Evolutionary conservation across 2,797 vertebrate species (phyloP).

Genomic region (Steatocranus sp.): DNA sequence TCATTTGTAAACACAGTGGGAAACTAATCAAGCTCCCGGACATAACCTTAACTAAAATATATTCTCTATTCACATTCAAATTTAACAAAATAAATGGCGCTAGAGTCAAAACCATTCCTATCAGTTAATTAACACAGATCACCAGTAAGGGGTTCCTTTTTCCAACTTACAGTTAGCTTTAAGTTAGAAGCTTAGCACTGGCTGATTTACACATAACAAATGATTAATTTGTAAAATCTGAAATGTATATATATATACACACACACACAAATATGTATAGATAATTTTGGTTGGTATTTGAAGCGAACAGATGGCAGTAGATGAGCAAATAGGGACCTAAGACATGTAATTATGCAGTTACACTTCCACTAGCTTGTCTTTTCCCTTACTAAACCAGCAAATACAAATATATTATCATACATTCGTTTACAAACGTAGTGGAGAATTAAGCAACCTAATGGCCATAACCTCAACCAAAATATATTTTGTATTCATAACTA

Average conservation of each 20-base stretch:
- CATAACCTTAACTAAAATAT: not conserved
- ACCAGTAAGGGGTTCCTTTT: not conserved
- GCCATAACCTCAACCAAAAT: not conserved
- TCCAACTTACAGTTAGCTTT: not conserved
- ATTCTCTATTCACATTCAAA: not conserved
- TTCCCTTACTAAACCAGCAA: not conserved
- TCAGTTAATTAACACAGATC: not conserved
- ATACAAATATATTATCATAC: not conserved
- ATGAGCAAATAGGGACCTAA: not conserved
- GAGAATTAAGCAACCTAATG: not conserved
- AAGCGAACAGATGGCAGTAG: not conserved
- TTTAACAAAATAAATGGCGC: not conserved
- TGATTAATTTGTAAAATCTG: not conserved
- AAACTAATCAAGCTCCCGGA: not conserved
- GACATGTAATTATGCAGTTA: not conserved
- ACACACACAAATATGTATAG: not conserved
- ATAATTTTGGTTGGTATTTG: not conserved
- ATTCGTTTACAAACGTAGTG: not conserved
- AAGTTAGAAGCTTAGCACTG: not conserved
- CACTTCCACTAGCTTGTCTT: not conserved
- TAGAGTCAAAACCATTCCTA: not conserved
- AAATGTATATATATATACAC: rapidly evolving
- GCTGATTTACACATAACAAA: not conserved
- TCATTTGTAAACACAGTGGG: not conserved
- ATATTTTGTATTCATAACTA: not conserved